phyloP scores from a whole-genome alignment of 2,113 vertebrate genomes.

The Trematocara nigrifrons region DNA sequence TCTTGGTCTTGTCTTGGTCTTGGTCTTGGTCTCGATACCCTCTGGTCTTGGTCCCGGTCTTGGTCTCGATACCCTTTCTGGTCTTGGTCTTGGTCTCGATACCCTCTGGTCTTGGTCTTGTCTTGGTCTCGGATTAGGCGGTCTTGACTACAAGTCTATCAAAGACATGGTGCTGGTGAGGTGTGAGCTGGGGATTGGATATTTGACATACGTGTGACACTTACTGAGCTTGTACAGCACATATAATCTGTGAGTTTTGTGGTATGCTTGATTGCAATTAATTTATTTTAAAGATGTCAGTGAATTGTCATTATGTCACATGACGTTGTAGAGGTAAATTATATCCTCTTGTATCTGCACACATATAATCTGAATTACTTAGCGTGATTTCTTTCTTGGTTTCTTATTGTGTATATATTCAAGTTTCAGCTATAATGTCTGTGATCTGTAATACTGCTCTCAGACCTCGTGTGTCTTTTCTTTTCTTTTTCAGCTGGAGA shows the following conservation, averaged over 20 bases:
- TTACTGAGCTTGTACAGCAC: not conserved
- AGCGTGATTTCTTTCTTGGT: not conserved
- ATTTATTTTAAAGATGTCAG: not conserved
- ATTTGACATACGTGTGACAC: not conserved
- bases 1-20: too few species aligned
- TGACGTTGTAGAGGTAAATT: not conserved
- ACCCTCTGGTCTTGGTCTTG: too few species aligned
- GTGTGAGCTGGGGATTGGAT: not conserved
- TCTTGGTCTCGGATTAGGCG: too few species aligned
- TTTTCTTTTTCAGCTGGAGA: conserved; percentile 80
- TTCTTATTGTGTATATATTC: not conserved
- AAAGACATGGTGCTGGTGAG: not conserved
- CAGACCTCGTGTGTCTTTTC: not conserved
- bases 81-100: too few species aligned
- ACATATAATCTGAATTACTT: not conserved
- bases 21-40: too few species aligned
- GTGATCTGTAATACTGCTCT: not conserved
- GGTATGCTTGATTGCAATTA: not conserved
- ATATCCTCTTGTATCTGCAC: not conserved
- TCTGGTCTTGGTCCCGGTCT: too few species aligned
- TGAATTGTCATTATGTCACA: not conserved
- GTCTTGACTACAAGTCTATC: too few species aligned
- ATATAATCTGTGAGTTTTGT: not conserved
- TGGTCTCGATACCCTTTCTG: too few species aligned
- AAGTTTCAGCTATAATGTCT: not conserved